phyloP scores from a whole-genome alignment of 2,888 invertebrate genomes.

The Tholera decimalis region DNA sequence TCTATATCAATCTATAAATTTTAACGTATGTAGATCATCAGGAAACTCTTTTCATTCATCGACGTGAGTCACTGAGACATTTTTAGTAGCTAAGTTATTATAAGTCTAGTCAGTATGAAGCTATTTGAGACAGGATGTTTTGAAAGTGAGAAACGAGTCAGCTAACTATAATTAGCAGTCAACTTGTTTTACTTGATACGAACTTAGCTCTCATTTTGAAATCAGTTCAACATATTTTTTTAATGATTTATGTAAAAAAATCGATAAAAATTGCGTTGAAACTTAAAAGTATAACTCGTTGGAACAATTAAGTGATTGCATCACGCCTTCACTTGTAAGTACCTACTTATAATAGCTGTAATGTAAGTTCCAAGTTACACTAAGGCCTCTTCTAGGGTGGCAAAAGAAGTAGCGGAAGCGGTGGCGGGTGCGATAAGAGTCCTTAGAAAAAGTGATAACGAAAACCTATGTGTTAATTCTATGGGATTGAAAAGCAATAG shows the following conservation, averaged over 20 bases:
- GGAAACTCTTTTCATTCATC: not conserved
- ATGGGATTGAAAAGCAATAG: too few species aligned
- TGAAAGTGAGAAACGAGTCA: conserved; percentile 34
- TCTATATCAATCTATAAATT: not conserved
- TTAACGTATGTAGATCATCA: not conserved
- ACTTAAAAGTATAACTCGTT: conserved; percentile 30
- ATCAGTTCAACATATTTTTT: not conserved
- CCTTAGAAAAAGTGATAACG: too few species aligned
- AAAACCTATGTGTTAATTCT: too few species aligned
- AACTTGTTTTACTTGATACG: conserved; percentile 40
- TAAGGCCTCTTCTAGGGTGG: not conserved
- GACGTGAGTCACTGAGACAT: conserved; percentile 1
- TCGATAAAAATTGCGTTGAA: conserved; percentile 14
- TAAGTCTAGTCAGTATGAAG: too few species aligned
- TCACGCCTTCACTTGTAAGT: conserved; percentile 38
- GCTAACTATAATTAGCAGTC: conserved; percentile 17
- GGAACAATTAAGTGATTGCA: conserved; percentile 47
- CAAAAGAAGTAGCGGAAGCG: not conserved
- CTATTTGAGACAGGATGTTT: conserved; percentile 42
- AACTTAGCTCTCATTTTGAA: conserved; percentile 13
- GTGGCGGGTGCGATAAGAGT: not conserved
- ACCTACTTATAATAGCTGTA: conserved; percentile 26
- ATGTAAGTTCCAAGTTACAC: conserved; percentile 14
- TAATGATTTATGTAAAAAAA: conserved; percentile 9
- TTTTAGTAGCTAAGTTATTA: not conserved